Conservation (phyloP, 2,113 vertebrate species). For the Nanorana parkeri region DNA sequence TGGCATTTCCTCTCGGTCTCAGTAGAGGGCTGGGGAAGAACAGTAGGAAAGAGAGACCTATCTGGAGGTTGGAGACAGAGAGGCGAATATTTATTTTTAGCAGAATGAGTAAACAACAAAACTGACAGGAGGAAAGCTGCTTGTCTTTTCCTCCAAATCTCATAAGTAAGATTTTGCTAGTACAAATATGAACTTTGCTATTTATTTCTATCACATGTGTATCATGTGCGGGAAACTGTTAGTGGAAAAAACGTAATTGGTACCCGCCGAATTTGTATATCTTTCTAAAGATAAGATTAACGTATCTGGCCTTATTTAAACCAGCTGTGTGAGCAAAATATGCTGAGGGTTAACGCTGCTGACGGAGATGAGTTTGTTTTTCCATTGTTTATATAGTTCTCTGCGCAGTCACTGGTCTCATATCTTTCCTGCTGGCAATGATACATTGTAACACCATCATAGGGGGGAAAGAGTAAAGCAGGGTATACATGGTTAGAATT, state of each 20-base stretch:
- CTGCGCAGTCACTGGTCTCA: too few species aligned
- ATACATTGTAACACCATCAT: too few species aligned
- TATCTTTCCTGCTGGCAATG: too few species aligned
- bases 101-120: constrained; percentile 42
- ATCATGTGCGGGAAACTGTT: background rate
- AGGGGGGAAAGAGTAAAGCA: too few species aligned
- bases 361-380: too few species aligned
- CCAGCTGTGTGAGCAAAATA: too few species aligned
- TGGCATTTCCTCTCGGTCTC: constrained; percentile 34
- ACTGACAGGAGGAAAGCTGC: constrained; percentile 28
- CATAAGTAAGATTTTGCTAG: constrained; percentile 22
- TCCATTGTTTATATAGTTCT: too few species aligned
- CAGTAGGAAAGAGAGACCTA: constrained; percentile 27
- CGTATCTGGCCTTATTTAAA: too few species aligned
- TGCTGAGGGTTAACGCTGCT: too few species aligned
- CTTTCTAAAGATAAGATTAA: background rate
- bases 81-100: constrained; percentile 53
- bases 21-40: constrained; percentile 39
- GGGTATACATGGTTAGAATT: too few species aligned
- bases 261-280: background rate
- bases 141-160: background rate
- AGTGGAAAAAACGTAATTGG: background rate
- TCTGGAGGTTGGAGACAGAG: constrained; percentile 37
- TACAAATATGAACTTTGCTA: background rate
- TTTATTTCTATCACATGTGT: constrained; percentile 1